Evolutionary conservation across 2,113 vertebrate genomes (phyloP).

Genomic region (Chaetops frenatus): DNA sequence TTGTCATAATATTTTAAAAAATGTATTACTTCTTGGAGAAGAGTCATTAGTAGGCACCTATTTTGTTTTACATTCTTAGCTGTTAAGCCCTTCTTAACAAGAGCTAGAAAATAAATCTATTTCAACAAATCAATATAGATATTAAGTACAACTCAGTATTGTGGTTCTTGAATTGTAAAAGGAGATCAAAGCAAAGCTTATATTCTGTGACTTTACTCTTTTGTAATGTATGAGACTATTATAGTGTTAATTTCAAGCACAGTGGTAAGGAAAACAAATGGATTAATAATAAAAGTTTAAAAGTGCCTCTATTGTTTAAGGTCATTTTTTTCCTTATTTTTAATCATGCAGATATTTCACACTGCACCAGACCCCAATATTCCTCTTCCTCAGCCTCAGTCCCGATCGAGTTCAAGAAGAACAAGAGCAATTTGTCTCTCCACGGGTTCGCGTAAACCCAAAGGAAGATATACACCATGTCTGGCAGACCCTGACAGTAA

Average conservation of each 20-base stretch:
- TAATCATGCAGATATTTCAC: slow-evolving; percentile 82
- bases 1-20: not conserved
- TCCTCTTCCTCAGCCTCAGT: slow-evolving; percentile 86
- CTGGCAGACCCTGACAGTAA: slow-evolving; percentile 95
- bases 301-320: not conserved
- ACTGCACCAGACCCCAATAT: slow-evolving; percentile 89
- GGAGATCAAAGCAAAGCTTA: not conserved
- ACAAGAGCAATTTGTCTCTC: slow-evolving; percentile 92
- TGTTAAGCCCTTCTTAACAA: not conserved
- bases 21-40: not conserved
- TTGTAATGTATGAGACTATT: not conserved
- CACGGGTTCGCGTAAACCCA: slow-evolving; percentile 87
- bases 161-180: not conserved
- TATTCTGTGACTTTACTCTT: not conserved
- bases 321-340: not conserved
- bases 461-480: slow-evolving; percentile 85
- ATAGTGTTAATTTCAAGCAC: not conserved
- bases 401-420: slow-evolving; percentile 84
- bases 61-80: not conserved
- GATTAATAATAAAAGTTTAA: not conserved
- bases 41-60: not conserved
- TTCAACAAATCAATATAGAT: not conserved
- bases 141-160: not conserved
- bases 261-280: not conserved
- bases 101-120: not conserved